Evolutionary conservation across 2,113 vertebrate species (phyloP), one percentile per base, ranked within the genome.

Genomic region (Menura novaehollandiae): DNA sequence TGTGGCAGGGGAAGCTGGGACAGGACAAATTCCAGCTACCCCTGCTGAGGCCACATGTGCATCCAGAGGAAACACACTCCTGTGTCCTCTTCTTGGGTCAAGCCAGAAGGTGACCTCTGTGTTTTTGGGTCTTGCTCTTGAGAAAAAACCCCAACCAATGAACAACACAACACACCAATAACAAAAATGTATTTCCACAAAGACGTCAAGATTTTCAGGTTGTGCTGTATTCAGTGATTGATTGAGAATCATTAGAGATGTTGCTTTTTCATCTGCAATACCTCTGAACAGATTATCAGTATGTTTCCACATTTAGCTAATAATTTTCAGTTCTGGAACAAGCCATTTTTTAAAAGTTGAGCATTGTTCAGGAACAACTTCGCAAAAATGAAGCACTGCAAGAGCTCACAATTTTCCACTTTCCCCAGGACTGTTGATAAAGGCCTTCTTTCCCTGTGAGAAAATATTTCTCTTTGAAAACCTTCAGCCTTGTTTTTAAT

Each of bases 401-500:
- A 77, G 51, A 80, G 11, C 47, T 86, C 41, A 66, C 37, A 77
- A 44, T 73, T 91, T 80, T 52, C 59, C 7, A 4, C 33, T 84
- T 73, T 84, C 10, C 32, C n/a, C 32, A 20, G 51, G 28, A 91
- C 28, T 64, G 46, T 66, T 60, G 80, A 80, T 73, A 84, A 95
- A 92, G 5, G 6, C 15, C 8, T 51, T 63, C 55, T 87, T 72
- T 78, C 37, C 67, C 66, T 37, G 23, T 53, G 55, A 94, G 63
- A 75, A 93, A 83, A 53, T 69, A 83, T 43, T 95, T 77, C 18
- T 82, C 19, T 79, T 86, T 71, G 59, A 94, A 88, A 92, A 87
- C 43, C 37, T 71, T 74, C 83, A 91, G 46, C 43, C 23, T 86
- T 53, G 23, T 91, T 94, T 95, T 90, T 92, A 95, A 92, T 93